phyloP scores from a whole-genome alignment of 2,113 vertebrate species.

The Struthio camelus region DNA sequence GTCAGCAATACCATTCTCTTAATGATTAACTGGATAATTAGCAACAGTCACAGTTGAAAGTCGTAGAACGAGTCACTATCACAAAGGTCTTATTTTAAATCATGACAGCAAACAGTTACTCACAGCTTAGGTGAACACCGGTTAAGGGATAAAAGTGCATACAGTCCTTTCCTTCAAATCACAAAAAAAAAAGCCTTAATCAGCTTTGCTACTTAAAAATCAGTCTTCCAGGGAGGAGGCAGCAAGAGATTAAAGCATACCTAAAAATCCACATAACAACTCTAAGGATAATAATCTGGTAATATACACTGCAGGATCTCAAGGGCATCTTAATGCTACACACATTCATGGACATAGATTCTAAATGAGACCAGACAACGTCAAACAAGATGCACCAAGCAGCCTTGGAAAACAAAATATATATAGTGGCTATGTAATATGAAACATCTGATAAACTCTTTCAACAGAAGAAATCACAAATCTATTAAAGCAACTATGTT shows the following conservation, averaged over 20 bases:
- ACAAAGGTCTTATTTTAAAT: conserved; percentile 19
- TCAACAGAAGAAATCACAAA: not conserved
- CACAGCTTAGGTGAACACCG: not conserved
- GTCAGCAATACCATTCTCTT: not conserved
- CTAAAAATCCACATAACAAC: conserved; percentile 1
- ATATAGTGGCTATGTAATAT: not conserved
- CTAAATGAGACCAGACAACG: not conserved
- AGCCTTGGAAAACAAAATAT: not conserved
- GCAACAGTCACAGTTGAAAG: not conserved
- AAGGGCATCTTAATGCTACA: not conserved
- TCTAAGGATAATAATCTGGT: not conserved
- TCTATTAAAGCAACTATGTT: not conserved
- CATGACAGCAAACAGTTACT: not conserved
- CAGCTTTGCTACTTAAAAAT: conserved; percentile 28
- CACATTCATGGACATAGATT: not conserved
- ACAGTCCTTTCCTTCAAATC: not conserved
- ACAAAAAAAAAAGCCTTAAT: not conserved
- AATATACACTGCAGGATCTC: not conserved
- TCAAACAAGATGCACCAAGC: not conserved
- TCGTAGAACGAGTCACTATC: not conserved
- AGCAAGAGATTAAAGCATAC: conserved; percentile 11
- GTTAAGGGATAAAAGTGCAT: not conserved
- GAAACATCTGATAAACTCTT: not conserved
- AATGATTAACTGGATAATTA: conserved; percentile 47
- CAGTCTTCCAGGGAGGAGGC: not conserved